Percentiles rank a stretch among this genome's conserved stretches.
Evolutionary conservation across 2,797 vertebrate genomes (phyloP).

Genomic region (Cossypha heuglini): DNA sequence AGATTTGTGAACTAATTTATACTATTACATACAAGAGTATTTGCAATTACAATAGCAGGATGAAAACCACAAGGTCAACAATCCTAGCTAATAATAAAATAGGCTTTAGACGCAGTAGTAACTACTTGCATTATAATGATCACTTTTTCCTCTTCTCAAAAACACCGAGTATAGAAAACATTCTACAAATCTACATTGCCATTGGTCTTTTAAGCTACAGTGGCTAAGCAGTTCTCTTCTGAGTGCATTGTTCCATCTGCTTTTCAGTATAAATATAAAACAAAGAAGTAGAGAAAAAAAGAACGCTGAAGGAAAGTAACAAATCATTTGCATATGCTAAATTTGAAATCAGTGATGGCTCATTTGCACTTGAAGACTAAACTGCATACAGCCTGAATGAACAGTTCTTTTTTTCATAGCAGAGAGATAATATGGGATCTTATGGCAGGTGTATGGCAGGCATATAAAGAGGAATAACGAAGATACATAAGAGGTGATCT

Average conservation of each 20-base stretch:
- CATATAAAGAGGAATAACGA: background rate
- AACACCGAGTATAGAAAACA: background rate
- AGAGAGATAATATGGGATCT: background rate
- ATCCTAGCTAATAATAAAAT: background rate
- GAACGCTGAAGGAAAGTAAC: background rate
- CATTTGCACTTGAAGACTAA: background rate
- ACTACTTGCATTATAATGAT: background rate
- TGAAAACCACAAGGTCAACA: background rate
- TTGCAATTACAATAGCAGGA: background rate
- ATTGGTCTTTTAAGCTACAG: background rate
- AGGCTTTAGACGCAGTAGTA: background rate
- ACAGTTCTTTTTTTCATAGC: background rate
- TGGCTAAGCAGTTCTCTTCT: background rate
- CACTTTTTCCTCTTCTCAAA: background rate
- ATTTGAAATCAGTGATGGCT: background rate
- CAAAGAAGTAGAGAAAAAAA: background rate
- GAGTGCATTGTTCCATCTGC: background rate
- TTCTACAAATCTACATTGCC: background rate
- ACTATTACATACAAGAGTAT: background rate
- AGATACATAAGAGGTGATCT: background rate
- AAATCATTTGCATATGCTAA: background rate
- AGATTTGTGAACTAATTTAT: background rate
- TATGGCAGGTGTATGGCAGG: background rate
- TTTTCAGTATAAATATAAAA: background rate
- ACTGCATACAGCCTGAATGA: background rate